Evolutionary conservation across 2,113 vertebrate genomes (phyloP), one percentile per base, ranked within the genome.

Genomic region (Dromiciops gliroides): DNA sequence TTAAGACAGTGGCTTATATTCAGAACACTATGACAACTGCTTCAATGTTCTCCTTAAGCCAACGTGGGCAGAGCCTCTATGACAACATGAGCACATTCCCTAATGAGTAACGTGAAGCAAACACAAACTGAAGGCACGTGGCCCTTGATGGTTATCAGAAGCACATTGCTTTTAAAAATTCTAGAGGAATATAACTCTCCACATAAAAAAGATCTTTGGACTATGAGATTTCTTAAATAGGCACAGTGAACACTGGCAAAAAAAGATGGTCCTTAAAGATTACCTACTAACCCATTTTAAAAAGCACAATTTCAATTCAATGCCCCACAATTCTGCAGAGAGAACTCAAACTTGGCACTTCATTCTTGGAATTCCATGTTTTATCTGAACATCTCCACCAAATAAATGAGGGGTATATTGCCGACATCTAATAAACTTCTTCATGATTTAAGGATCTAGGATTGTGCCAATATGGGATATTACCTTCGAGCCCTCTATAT

Each of bases 1-100:
- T 83, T n/a, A 83, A 83, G 67, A 83, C 44, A 22, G 16, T 44
- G 67, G 67, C 19, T 83, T 83, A 44, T 83, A 83, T 83, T 83
- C 67, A 83, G 60, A 44, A 75, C 14, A 75, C 96, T 91, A 67
- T 93, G 95, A 96, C 95, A 97, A 97, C 94, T 95, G 60, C 94
- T 92, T 96, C 92, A 92, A 96, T 97, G 60, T 97, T 97, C 97
- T 96, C 96, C 97, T 97, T 94, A 97, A 96, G 96, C 96, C 8
- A 51, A 96, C 50, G 92, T 93, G 96, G 97, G 97, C 97, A 97
- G 0, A 88, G 95, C 95, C 96, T 97, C 90, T 90, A 93, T 94
- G 96, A 95, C 96, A 95, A 92, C 11, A 90, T 53, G 56, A 94
- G 95, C 96, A 97, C 97, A 97, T 95, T 97, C 95, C 93, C 94